Evolutionary conservation across 2,113 vertebrate genomes (phyloP), one percentile per base, ranked within the genome.

Genomic region (Megalops atlanticus): DNA sequence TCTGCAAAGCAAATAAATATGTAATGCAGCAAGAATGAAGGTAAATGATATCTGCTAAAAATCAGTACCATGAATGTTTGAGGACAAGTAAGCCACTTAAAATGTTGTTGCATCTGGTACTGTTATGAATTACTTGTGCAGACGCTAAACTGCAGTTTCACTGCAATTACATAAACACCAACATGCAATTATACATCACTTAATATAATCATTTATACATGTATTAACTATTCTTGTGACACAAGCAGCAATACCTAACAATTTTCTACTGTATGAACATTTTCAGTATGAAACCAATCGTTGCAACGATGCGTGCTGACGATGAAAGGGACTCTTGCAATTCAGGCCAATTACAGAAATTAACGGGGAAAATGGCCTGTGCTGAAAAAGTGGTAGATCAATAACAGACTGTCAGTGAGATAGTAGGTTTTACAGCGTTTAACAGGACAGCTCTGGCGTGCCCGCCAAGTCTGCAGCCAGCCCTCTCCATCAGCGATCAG

Each of bases 131-230:
- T 64, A 64, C 4, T 31, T 64, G 58, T 27, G 58, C 58, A n/a
- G 58, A 64, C 27, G n/a, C 58, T 58, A 21, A 58, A 73, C 71
- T 10, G 36, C 35, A 3, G 2, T 38, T 31, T 39, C 73, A 40
- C 39, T 43, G 39, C 40, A 75, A 64, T 64, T 64, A 64, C 58
- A 31, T n/a, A 64, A 64, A 64, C 58, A 64, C 58, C n/a, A 64
- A 64, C 24, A 64, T 64, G 58, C 31, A 64, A 64, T 64, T 64
- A 64, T 64, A 31, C 8, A n/a, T n/a, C 8, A 64, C 11, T n/a
- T n/a, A n/a, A n/a, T n/a, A n/a, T n/a, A n/a, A n/a, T n/a, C n/a
- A n/a, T n/a, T n/a, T n/a, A n/a, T n/a, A n/a, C n/a, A 64, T 64
- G 18, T 27, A 18, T 14, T 10, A 58, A 58, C 24, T 64, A 64